Percentiles rank a stretch among this genome's conserved stretches.
Evolutionary conservation across 2,113 vertebrate genomes (phyloP).

Genomic region (Paracanthobrama guichenoti): DNA sequence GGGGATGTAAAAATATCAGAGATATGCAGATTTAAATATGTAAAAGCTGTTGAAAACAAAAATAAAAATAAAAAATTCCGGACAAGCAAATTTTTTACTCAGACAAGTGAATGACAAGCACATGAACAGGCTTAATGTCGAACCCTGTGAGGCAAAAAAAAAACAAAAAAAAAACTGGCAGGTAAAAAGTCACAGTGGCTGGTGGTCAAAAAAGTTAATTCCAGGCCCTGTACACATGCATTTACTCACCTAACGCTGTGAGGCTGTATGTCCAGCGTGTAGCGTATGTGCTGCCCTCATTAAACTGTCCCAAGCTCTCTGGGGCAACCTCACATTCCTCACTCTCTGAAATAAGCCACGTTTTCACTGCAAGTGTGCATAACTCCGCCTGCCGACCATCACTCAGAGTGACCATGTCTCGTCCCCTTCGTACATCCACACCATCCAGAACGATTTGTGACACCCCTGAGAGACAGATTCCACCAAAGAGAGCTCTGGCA

Average conservation of each 20-base stretch:
- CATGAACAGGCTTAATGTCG: no score
- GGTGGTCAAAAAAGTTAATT: no score
- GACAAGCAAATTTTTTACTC: no score
- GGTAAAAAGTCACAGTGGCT: no score
- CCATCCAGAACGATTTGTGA: constrained; percentile 61
- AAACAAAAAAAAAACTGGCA: no score
- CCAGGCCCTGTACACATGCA: no score
- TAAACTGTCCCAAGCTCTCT: constrained; percentile 72
- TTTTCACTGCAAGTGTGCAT: constrained; percentile 65
- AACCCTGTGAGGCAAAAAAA: no score
- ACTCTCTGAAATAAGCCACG: constrained; percentile 73
- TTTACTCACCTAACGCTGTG: constrained; percentile 60
- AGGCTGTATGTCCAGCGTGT: constrained; percentile 73
- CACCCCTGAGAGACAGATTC: constrained; percentile 16
- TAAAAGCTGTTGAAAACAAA: no score
- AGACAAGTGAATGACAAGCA: no score
- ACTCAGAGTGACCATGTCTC: constrained; percentile 61
- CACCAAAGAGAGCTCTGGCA: constrained; percentile 64
- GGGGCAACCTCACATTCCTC: constrained; percentile 63
- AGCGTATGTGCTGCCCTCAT: constrained; percentile 75
- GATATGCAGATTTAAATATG: no score
- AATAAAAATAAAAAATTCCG: no score
- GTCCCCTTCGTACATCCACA: constrained; percentile 68
- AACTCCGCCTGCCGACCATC: constrained; percentile 63
- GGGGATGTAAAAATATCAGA: no score